Conservation (phyloP, 2,888 invertebrate species). For the Diogma glabrata region DNA sequence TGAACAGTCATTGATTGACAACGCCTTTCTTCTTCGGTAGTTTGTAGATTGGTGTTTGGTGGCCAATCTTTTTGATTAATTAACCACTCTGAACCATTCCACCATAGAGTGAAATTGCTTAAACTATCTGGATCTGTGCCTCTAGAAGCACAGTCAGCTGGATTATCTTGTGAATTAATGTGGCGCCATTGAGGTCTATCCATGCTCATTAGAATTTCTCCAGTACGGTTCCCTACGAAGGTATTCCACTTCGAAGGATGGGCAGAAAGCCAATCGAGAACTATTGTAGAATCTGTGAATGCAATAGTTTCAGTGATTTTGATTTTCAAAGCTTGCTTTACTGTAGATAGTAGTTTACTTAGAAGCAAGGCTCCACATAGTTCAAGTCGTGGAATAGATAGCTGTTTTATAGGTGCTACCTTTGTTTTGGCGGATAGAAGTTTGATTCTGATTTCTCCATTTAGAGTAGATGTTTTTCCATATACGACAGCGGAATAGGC, state of each 20-base stretch:
- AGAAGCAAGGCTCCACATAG: neutral
- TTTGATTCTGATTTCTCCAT: neutral
- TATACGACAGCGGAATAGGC: neutral
- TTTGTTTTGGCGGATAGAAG: neutral
- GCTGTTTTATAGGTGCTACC: neutral
- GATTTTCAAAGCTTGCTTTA: neutral
- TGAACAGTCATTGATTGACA: too few species aligned
- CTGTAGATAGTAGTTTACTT: neutral
- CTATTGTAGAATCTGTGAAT: neutral
- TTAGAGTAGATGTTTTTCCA: too few species aligned
- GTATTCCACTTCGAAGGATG: neutral
- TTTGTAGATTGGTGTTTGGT: too few species aligned
- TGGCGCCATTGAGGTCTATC: neutral
- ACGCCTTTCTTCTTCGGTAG: too few species aligned
- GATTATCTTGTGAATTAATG: neutral
- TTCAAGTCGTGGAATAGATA: neutral
- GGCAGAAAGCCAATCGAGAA: neutral
- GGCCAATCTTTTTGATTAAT: neutral
- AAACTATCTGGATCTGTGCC: neutral
- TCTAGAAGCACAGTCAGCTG: neutral
- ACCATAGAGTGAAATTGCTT: neutral
- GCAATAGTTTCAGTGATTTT: neutral
- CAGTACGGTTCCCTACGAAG: neutral
- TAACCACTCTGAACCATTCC: neutral
- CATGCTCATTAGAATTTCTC: neutral